Evolutionary conservation across 2,113 vertebrate genomes (phyloP).

Genomic region (Prietella phreatophila): DNA sequence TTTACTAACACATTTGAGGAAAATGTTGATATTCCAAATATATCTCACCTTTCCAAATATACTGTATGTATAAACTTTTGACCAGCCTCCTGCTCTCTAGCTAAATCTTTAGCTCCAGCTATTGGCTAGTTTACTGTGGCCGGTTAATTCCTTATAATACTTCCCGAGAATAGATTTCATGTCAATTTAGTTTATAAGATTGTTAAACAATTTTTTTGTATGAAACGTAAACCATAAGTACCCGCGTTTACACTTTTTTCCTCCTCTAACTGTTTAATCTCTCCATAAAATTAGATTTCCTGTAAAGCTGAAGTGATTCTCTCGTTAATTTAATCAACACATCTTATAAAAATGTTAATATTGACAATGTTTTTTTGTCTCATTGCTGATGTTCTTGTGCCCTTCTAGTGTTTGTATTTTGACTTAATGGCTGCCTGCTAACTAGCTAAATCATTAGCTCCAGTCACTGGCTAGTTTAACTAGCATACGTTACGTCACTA

Average conservation of each 20-base stretch:
- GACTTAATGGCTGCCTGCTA: not conserved
- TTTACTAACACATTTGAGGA: not conserved
- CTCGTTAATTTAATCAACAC: not conserved
- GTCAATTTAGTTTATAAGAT: not conserved
- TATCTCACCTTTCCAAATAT: not conserved
- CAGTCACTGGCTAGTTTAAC: not conserved
- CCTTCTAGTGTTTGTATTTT: not conserved
- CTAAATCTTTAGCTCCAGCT: not conserved
- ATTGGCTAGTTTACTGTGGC: not conserved
- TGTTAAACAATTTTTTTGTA: not conserved
- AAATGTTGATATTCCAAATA: not conserved
- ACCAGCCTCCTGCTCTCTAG: not conserved
- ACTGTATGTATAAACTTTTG: not conserved
- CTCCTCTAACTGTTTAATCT: not conserved
- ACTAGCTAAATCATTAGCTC: not conserved
- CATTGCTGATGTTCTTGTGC: not conserved
- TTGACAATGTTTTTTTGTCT: not conserved
- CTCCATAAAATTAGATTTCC: not conserved
- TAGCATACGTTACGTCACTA: not conserved
- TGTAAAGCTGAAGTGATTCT: not conserved
- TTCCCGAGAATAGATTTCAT: not conserved
- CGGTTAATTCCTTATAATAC: not conserved
- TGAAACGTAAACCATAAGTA: not conserved
- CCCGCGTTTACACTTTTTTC: not conserved
- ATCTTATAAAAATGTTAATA: not conserved